Base-by-base conservation (phyloP, 2,888 invertebrate genomes). In the Chaitophorus viminalis region DNA sequence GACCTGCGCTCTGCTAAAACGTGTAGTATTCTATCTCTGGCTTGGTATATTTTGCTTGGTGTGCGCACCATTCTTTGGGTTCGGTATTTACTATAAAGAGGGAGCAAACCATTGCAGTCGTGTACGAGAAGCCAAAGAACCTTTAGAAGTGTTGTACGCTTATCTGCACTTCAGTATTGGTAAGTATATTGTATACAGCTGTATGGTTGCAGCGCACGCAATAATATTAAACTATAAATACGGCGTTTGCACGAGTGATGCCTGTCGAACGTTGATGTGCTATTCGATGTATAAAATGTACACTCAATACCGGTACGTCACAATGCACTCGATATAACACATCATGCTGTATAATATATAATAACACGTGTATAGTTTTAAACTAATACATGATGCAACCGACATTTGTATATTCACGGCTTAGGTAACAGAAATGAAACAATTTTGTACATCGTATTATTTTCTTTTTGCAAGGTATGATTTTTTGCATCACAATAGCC, bases 151-250 rank as follows among this genome's bases (percentile, higher is more conserved):
- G 89, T 93, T 93, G 0, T 97, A 97, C 91, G 95, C 96, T 6
- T 94, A 95, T 90, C 92, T 96, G 82, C 96, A 95, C 91, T 95
- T 96, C 90, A 91, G 93, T 65, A 95, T 95, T 90, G 96, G 96
- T 96, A 91, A 93, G 93, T 89, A n/a, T n/a, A n/a, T n/a, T n/a
- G n/a, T n/a, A n/a, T n/a, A n/a, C n/a, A n/a, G 89, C 14, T 29
- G 8, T 60, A 60, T 18, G 21, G 60, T 46, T 46, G 11, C 14
- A 3, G n/a, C 29, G 21, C 46, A 76, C 46, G 8, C 72, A 60
- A 14, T 46, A 14, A 14, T 14, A 11, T 46, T 46, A 3, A 46
- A 46, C 11, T 14, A 46, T 11, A 14, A 46, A 46, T 46, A 46
- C 14, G 46, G 14, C 11, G 36, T 14, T 39, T 39, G 39, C 46